Conservation (phyloP, 2,797 vertebrate species). For the Serranus cabrilla region DNA sequence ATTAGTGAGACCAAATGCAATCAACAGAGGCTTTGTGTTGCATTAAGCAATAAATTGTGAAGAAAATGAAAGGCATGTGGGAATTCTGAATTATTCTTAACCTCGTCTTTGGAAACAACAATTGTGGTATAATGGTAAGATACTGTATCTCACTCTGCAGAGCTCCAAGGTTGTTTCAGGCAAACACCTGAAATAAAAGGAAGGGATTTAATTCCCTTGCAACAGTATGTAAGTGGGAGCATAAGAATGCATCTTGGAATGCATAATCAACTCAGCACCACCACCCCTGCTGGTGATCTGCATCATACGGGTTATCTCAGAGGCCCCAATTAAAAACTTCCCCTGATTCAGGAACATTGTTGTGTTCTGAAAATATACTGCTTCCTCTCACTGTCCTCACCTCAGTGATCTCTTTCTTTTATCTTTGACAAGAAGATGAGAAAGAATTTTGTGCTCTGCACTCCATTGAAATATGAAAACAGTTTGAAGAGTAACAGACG, state of each 20-base stretch:
- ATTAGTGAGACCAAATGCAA: constrained; percentile 52
- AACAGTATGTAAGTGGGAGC: constrained; percentile 41
- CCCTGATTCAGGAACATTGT: constrained; percentile 56
- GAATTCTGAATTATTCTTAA: constrained; percentile 19
- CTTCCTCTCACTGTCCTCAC: constrained; percentile 39
- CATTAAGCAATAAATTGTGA: constrained; percentile 47
- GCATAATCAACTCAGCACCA: constrained; percentile 35
- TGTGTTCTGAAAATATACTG: constrained; percentile 44
- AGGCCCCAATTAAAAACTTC: constrained; percentile 73
- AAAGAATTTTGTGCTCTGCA: neutral
- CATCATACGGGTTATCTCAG: constrained; percentile 62
- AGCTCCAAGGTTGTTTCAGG: constrained; percentile 24
- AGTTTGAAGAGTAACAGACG: neutral
- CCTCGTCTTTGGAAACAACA: neutral
- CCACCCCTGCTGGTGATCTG: constrained; percentile 47
- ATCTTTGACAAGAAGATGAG: constrained; percentile 25
- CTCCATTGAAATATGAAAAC: constrained; percentile 13
- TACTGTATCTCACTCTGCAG: constrained; percentile 7
- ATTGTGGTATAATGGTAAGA: neutral
- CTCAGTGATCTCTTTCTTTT: constrained; percentile 16
- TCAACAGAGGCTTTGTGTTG: constrained; percentile 33
- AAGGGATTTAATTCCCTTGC: constrained; percentile 31
- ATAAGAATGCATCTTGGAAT: constrained; percentile 36
- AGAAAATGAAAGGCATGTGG: constrained; percentile 50
- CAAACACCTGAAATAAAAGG: constrained; percentile 1